Base-by-base conservation (phyloP, 2,797 vertebrate genomes). In the Sebastes miniatus region DNA sequence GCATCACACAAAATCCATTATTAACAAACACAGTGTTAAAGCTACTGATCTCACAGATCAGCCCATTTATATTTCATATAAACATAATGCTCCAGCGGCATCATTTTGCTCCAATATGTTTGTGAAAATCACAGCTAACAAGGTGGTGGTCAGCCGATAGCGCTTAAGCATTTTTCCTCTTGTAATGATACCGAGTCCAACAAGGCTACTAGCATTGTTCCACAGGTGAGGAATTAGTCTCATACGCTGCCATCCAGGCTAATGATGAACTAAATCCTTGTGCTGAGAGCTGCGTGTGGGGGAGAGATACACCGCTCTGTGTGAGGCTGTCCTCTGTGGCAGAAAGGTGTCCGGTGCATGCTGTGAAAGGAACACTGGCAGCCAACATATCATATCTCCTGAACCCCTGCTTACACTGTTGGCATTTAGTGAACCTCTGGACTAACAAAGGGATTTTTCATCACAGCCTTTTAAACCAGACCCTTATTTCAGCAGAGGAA, bases 341-440 rank as follows among this genome's bases (percentile, higher is more conserved):
- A 75, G 79, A 87, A 77, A 78, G 84, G 88, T 88, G 87, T 89
- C 69, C 11, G 5, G 39, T 86, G 54, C 88, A 63, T 74, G 83
- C 83, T 86, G 89, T 86, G 87, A 86, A 73, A 89, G 79, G 71
- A 83, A 85, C 84, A 73, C 85, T 54, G 73, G 87, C 81, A 79
- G 79, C 89, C 83, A 86, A 79, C 75, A 80, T 87, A 89, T 89
- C 76, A 84, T 81, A 86, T 91, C 85, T 87, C 85, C 82, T 69
- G 79, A 84, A 90, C 82, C 91, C 86, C 92, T 83, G 81, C 92
- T 83, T 81, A 77, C 77, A 83, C 69, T 66, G 86, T 80, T 93
- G 93, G 91, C 92, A 93, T 94, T 93, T 92, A 90, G 73, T 73
- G 78, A 81, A 76, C 83, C 87, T 74, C 25, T 22, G 76, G 80